These are phyloP conservation scores for Polypedilum pembai DNA, from an alignment of 1,140 invertebrate species.

Conservation along the genomic window DNA sequence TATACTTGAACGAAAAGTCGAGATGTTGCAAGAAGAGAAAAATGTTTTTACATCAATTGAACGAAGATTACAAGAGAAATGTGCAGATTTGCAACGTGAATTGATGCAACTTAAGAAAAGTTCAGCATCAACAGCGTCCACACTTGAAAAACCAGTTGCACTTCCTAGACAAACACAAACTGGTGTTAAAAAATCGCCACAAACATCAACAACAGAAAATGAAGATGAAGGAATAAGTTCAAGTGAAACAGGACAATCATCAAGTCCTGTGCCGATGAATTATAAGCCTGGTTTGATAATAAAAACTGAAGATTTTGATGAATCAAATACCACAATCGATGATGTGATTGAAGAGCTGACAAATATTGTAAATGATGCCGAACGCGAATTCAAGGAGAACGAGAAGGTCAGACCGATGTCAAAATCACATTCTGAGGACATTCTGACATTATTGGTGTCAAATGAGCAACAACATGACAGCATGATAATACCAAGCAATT, in stretches of 20 bases:
- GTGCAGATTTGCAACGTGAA: slow-evolving; percentile 57
- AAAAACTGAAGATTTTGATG: slow-evolving; percentile 46
- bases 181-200: slow-evolving; percentile 40
- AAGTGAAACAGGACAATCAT: slow-evolving; percentile 59
- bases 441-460: slow-evolving; percentile 36
- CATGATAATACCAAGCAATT: slow-evolving; percentile 55
- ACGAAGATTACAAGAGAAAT: slow-evolving; percentile 65
- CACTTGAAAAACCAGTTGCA: slow-evolving; percentile 38
- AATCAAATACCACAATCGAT: slow-evolving; percentile 76
- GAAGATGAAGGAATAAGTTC: slow-evolving; percentile 81
- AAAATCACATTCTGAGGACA: slow-evolving; percentile 40
- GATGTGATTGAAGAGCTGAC: slow-evolving; percentile 78
- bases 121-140: not conserved
- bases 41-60: slow-evolving; percentile 65
- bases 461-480: slow-evolving; percentile 43
- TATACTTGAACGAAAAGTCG: slow-evolving; percentile 59
- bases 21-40: slow-evolving; percentile 74
- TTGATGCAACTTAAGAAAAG: slow-evolving; percentile 44
- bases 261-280: slow-evolving; percentile 51
- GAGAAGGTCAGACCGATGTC: slow-evolving; percentile 43
- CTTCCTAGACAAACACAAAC: slow-evolving; percentile 40
- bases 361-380: slow-evolving; percentile 77
- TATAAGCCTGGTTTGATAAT: slow-evolving; percentile 34
- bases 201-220: slow-evolving; percentile 56
- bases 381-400: slow-evolving; percentile 54